These are phyloP conservation scores for Lamellibrachia luymesi DNA, from an alignment of 1,140 invertebrate genomes.

Conservation along the genomic window DNA sequence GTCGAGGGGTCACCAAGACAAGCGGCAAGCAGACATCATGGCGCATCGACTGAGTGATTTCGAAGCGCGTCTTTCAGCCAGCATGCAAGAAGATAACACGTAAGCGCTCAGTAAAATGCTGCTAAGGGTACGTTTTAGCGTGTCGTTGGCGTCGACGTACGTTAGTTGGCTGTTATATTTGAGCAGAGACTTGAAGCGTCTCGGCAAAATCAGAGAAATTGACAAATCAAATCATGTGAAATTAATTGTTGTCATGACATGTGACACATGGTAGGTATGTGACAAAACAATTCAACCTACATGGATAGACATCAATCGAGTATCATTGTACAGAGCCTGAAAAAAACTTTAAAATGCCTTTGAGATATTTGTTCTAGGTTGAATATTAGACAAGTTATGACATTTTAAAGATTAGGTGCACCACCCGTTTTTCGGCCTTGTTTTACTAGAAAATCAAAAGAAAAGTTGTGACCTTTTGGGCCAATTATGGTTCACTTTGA, in stretches of 20 bases:
- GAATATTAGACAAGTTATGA: too few species aligned
- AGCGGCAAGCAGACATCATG: not conserved
- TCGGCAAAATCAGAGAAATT: not conserved
- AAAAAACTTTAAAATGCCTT: too few species aligned
- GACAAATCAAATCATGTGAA: not conserved
- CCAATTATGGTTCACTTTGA: too few species aligned
- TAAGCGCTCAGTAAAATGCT: not conserved
- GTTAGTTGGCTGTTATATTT: not conserved
- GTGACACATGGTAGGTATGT: too few species aligned
- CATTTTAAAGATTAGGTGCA: too few species aligned
- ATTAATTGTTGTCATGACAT: not conserved
- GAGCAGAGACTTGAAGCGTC: not conserved
- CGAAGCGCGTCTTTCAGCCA: slow-evolving; percentile 2
- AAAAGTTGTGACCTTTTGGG: too few species aligned
- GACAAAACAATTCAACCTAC: too few species aligned
- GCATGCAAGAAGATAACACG: not conserved
- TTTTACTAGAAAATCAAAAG: too few species aligned
- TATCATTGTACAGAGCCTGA: too few species aligned
- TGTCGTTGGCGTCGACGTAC: not conserved
- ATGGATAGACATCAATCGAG: too few species aligned
- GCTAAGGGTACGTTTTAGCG: not conserved
- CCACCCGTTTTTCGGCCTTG: too few species aligned
- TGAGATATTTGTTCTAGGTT: too few species aligned
- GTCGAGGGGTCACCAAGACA: not conserved
- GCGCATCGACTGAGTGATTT: not conserved